Evolutionary conservation across 1,140 invertebrate species (phyloP).

Genomic region (Sarcophaga bullata): DNA sequence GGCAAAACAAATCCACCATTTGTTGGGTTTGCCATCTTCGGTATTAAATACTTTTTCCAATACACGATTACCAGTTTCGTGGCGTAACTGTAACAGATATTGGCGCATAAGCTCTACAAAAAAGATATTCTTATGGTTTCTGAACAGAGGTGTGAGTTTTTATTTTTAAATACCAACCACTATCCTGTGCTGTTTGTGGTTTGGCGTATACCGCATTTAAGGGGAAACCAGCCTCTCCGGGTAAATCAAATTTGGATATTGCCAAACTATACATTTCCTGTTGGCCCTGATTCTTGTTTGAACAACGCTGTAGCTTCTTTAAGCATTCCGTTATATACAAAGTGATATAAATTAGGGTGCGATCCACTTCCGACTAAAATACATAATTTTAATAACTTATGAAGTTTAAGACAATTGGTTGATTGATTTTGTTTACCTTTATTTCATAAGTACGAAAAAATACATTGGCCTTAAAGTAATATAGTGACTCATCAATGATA

Average conservation of each 20-base stretch:
- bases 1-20: constrained; percentile 99
- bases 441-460: constrained; percentile 99
- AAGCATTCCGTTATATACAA: constrained; percentile 99
- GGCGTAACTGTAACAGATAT: constrained; percentile 93
- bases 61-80: constrained; percentile 92
- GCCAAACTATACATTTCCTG: constrained; percentile 98
- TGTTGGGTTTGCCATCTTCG: constrained; percentile 94
- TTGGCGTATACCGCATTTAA: constrained; percentile 96
- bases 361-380: constrained; percentile 89
- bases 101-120: constrained; percentile 87
- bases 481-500: constrained; percentile 97
- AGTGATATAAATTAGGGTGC: constrained; percentile 97
- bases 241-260: constrained; percentile 95
- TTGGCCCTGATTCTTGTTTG: constrained; percentile 86
- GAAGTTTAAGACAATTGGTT: neutral
- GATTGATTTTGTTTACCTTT: constrained; percentile 73
- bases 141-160: neutral
- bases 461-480: constrained; percentile 98
- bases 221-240: constrained; percentile 96
- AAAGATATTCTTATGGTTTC: constrained; percentile 38
- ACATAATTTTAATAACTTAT: neutral
- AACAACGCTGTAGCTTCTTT: constrained; percentile 92
- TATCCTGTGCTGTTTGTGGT: constrained; percentile 80
- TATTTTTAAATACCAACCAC: constrained; percentile 69
- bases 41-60: constrained; percentile 91